These are phyloP conservation scores for Fregetta grallaria DNA, from an alignment of 2,113 vertebrate species.

Conservation along the genomic window DNA sequence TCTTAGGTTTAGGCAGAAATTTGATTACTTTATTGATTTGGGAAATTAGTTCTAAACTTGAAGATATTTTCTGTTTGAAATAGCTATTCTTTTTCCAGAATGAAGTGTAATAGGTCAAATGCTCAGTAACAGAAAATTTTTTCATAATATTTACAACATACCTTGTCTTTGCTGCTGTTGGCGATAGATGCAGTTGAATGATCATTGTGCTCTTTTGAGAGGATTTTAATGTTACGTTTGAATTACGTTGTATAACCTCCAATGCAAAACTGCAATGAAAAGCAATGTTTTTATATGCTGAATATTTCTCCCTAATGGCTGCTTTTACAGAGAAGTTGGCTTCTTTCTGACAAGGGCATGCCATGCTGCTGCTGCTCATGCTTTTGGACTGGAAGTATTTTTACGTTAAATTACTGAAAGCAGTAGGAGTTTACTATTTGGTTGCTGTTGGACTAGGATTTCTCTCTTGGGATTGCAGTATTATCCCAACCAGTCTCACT, in stretches of 20 bases:
- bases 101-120: not conserved
- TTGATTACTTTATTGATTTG: not conserved
- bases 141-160: not conserved
- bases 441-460: not conserved
- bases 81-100: not conserved
- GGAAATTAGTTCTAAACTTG: not conserved
- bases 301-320: not conserved
- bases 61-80: not conserved
- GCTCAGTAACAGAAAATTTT: not conserved
- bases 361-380: not conserved
- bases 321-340: not conserved
- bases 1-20: not conserved
- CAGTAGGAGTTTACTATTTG: not conserved
- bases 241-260: not conserved
- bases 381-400: not conserved
- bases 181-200: not conserved
- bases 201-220: not conserved
- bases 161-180: not conserved
- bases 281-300: not conserved
- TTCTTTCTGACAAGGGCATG: not conserved
- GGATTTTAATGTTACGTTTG: not conserved
- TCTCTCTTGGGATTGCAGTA: not conserved
- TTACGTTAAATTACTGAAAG: not conserved
- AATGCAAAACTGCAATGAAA: not conserved
- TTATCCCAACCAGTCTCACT: not conserved